phyloP scores from a whole-genome alignment of 2,797 vertebrate species.

The Lagocephalus sceleratus region DNA sequence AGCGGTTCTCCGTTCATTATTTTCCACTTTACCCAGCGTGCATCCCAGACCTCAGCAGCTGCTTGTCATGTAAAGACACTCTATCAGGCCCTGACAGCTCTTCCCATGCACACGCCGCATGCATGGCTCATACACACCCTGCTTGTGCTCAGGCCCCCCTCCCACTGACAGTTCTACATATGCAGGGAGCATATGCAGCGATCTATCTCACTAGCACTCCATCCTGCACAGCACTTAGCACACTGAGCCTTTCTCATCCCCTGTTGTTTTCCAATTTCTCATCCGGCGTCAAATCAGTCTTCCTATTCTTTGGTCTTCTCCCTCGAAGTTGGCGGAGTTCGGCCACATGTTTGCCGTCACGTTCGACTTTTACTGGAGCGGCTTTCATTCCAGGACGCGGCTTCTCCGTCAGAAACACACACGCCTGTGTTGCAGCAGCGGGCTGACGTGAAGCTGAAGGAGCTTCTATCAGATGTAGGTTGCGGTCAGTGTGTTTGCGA shows the following conservation, averaged over 20 bases:
- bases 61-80: conserved; percentile 92
- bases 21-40: conserved; percentile 85
- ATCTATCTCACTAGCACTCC: conserved; percentile 70
- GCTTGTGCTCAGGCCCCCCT: conserved; percentile 30
- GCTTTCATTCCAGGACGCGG: conserved; percentile 24
- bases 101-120: conserved; percentile 60
- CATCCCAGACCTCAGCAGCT: conserved; percentile 93
- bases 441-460: conserved; percentile 21
- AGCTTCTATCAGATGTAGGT: conserved; percentile 55
- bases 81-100: conserved; percentile 94
- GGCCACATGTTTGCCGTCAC: conserved; percentile 51
- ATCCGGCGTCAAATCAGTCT: conserved; percentile 53
- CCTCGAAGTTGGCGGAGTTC: conserved; percentile 40
- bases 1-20: conserved; percentile 85
- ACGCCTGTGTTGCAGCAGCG: conserved; percentile 9
- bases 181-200: conserved; percentile 73
- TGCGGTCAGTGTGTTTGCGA: conserved; percentile 60
- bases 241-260: conserved; percentile 53
- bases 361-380: conserved; percentile 34
- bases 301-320: conserved; percentile 33
- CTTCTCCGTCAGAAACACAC: conserved; percentile 17
- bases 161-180: conserved; percentile 53
- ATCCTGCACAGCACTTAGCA: conserved; percentile 56
- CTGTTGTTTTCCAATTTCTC: conserved; percentile 52
- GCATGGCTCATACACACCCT: conserved; percentile 63